Evolutionary conservation across 2,888 invertebrate species (phyloP).

Genomic region (Acanthacorydalis orientalis): DNA sequence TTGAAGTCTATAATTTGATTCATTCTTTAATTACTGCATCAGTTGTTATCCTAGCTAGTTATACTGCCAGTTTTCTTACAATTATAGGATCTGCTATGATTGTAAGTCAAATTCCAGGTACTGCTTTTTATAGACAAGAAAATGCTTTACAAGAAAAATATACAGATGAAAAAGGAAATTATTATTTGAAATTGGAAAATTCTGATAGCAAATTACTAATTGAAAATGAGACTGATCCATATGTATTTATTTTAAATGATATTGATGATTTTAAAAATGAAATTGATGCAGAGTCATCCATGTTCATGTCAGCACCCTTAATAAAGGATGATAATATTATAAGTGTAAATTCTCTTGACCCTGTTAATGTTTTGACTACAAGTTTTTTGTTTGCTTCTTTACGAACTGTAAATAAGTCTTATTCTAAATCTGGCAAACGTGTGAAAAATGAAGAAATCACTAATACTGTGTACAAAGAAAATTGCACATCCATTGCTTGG

Average conservation of each 20-base stretch:
- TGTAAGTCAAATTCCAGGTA: slow-evolving; percentile 33
- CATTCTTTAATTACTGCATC: slow-evolving; percentile 34
- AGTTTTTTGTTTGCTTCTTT: slow-evolving; percentile 22
- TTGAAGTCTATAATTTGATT: slow-evolving; percentile 30
- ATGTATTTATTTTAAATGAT: not conserved
- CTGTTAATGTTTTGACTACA: slow-evolving; percentile 21
- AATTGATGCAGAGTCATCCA: not conserved
- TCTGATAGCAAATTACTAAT: not conserved
- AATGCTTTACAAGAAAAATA: not conserved
- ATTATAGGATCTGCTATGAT: slow-evolving; percentile 39
- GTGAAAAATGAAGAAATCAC: slow-evolving; percentile 9
- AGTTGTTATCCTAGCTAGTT: slow-evolving; percentile 39
- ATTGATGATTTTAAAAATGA: not conserved
- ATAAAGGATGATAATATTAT: not conserved
- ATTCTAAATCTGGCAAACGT: not conserved
- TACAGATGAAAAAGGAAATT: not conserved
- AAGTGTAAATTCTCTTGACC: slow-evolving; percentile 14
- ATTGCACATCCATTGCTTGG: slow-evolving; percentile 18
- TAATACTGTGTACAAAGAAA: slow-evolving; percentile 10
- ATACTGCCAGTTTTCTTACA: slow-evolving; percentile 40
- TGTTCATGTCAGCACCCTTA: too few species aligned
- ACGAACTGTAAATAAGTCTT: slow-evolving; percentile 6
- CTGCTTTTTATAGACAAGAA: slow-evolving; percentile 17
- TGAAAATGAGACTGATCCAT: not conserved
- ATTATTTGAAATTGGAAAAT: too few species aligned